These are phyloP conservation scores for Fregetta grallaria DNA, from an alignment of 2,113 vertebrate genomes.

Conservation along the genomic window DNA sequence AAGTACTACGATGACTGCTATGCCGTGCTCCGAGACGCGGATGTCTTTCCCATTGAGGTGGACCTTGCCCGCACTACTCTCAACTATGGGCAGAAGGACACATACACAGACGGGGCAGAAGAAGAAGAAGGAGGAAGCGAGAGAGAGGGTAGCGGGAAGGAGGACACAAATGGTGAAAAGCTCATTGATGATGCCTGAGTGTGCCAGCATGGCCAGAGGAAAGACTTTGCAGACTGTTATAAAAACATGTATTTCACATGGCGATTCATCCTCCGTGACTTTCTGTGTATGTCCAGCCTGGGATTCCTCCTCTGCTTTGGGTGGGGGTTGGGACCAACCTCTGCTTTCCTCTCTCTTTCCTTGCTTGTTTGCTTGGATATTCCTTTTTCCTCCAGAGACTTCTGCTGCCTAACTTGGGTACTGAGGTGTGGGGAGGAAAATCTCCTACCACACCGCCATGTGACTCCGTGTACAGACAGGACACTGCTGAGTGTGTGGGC, in stretches of 20 bases:
- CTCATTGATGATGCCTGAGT: slow-evolving; percentile 83
- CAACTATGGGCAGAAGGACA: slow-evolving; percentile 85
- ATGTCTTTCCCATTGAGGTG: slow-evolving; percentile 98
- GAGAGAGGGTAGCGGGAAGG: slow-evolving; percentile 23
- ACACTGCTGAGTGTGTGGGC: background rate
- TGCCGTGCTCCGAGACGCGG: slow-evolving; percentile 87
- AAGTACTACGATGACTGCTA: slow-evolving; percentile 96
- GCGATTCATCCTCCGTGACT: background rate
- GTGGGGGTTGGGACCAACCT: background rate
- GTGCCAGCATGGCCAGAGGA: background rate
- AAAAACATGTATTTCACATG: slow-evolving; percentile 5
- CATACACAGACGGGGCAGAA: slow-evolving; percentile 78
- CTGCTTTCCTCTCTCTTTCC: background rate
- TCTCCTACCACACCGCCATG: accelerated
- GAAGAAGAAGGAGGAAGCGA: slow-evolving; percentile 73
- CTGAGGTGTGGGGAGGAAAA: background rate
- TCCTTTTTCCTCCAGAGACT: background rate
- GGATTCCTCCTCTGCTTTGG: slow-evolving; percentile 18
- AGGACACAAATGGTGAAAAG: slow-evolving; percentile 84
- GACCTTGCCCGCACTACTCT: slow-evolving; percentile 93
- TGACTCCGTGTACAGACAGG: background rate
- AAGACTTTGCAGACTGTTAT: background rate
- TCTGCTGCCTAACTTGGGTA: background rate
- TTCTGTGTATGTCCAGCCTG: slow-evolving; percentile 2
- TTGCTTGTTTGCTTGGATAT: slow-evolving; percentile 17